Evolutionary conservation across 2,888 invertebrate genomes (phyloP).

Genomic region (Epiblema foenella): DNA sequence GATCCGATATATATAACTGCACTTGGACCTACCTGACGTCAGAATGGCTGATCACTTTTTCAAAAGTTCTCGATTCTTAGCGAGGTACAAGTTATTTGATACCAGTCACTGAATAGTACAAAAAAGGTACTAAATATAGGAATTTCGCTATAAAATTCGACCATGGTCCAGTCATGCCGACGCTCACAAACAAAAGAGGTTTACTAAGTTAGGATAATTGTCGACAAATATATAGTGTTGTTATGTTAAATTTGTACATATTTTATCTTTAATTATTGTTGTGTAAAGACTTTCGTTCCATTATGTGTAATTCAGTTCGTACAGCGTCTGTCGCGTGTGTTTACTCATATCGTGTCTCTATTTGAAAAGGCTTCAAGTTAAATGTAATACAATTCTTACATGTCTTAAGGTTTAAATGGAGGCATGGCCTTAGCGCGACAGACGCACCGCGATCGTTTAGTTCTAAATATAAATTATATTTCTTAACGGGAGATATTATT

Average conservation of each 20-base stretch:
- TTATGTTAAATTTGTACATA: constrained; percentile 73
- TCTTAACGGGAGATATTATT: constrained; percentile 50
- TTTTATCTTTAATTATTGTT: constrained; percentile 73
- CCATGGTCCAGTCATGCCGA: no score
- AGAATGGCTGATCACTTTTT: no score
- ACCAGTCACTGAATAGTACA: no score
- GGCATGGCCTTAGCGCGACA: constrained; percentile 19
- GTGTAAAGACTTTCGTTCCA: constrained; percentile 68
- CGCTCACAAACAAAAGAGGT: constrained; percentile 21
- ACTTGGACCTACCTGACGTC: no score
- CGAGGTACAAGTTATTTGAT: no score
- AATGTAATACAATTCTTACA: constrained; percentile 8
- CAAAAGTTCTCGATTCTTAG: no score
- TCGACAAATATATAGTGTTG: constrained; percentile 59
- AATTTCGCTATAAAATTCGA: no score
- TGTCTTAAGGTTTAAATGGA: constrained; percentile 16
- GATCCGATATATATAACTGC: no score
- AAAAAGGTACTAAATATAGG: no score
- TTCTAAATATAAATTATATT: constrained; percentile 49
- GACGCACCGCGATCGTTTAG: constrained; percentile 47
- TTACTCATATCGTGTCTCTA: constrained; percentile 5
- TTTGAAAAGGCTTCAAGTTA: constrained; percentile 6
- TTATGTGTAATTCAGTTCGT: constrained; percentile 39
- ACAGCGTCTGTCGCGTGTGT: constrained; percentile 21
- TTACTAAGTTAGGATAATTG: constrained; percentile 50